phyloP scores from a whole-genome alignment of 2,797 vertebrate genomes.

The Kryptopterus vitreolus region DNA sequence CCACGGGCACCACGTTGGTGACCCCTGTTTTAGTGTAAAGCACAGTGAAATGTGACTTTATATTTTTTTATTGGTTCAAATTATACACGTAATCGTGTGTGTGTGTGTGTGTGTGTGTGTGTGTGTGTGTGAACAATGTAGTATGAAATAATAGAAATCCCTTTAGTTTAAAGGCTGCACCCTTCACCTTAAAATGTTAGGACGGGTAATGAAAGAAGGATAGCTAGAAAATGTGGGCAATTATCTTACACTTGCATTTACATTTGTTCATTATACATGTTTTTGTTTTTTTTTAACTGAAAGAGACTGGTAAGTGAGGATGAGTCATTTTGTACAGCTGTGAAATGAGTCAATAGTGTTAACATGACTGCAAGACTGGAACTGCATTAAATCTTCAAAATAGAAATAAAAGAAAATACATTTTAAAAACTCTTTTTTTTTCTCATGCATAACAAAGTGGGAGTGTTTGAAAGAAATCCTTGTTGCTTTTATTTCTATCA shows the following conservation, averaged over 20 bases:
- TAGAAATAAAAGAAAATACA: not conserved
- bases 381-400: not conserved
- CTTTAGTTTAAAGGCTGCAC: not conserved
- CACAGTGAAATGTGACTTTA: not conserved
- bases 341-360: not conserved
- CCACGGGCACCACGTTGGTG: no score
- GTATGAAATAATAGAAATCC: not conserved
- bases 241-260: not conserved
- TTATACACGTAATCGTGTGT: not conserved
- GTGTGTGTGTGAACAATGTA: not conserved
- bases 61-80: not conserved
- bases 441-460: not conserved
- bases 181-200: not conserved
- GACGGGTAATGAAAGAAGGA: not conserved
- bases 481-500: no score
- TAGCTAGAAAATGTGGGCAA: not conserved
- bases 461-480: not conserved
- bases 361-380: not conserved
- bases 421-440: not conserved
- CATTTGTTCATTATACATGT: not conserved
- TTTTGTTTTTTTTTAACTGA: conserved; percentile 1
- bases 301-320: not conserved
- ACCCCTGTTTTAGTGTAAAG: not conserved
- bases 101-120: no score
- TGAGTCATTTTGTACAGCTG: not conserved